These are phyloP conservation scores for Clarias laeviceps DNA, from an alignment of 2,797 vertebrate genomes.

Conservation along the genomic window DNA sequence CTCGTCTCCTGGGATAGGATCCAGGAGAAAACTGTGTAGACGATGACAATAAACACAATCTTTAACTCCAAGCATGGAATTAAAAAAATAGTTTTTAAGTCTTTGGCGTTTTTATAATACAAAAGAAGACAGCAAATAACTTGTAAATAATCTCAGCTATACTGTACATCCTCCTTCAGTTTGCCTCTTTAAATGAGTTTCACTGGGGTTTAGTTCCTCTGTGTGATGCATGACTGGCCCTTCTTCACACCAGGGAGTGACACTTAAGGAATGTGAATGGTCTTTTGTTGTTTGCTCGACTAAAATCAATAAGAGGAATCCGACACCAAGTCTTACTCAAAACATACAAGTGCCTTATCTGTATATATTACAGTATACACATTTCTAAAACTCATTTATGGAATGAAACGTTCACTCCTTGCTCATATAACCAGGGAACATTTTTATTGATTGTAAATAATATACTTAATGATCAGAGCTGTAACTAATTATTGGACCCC, in stretches of 20 bases:
- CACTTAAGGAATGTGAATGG: neutral
- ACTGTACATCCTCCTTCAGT: slow-evolving; percentile 30
- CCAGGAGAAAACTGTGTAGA: no score
- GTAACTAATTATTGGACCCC: neutral
- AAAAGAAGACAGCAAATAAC: slow-evolving; percentile 28
- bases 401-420: neutral
- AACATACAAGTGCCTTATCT: neutral
- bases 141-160: slow-evolving; percentile 32
- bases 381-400: neutral
- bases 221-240: slow-evolving; percentile 45
- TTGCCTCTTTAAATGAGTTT: slow-evolving; percentile 53
- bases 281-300: neutral
- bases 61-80: slow-evolving; percentile 13
- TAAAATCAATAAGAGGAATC: slow-evolving; percentile 14
- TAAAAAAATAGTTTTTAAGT: no score
- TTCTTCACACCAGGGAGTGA: slow-evolving; percentile 27
- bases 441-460: neutral
- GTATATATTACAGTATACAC: neutral
- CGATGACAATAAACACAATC: neutral
- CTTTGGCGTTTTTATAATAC: neutral
- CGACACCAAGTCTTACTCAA: neutral
- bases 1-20: no score
- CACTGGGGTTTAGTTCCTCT: slow-evolving; percentile 49
- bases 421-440: neutral
- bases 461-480: neutral